Evolutionary conservation across 1,140 invertebrate genomes (phyloP).

Genomic region (Drosophila sucinea): DNA sequence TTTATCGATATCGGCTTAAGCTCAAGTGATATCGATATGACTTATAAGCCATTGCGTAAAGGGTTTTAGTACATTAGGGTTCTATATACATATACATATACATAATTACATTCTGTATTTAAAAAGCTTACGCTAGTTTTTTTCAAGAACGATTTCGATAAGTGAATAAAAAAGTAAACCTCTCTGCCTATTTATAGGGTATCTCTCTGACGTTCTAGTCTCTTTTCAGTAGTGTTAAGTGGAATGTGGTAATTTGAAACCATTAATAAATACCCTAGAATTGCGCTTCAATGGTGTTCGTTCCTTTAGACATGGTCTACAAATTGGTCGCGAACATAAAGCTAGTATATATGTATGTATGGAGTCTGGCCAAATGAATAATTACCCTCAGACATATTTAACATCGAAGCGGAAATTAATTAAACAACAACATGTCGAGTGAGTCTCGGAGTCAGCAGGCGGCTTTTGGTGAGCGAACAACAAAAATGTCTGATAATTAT

Average conservation of each 20-base stretch:
- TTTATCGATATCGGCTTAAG: too few species aligned
- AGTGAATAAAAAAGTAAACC: too few species aligned
- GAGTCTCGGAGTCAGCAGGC: conserved; percentile 15
- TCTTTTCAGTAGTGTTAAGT: too few species aligned
- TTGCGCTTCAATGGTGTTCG: neutral
- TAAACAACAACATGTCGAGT: conserved; percentile 38
- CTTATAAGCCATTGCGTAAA: too few species aligned
- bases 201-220: too few species aligned
- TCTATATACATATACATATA: too few species aligned
- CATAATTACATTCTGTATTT: too few species aligned
- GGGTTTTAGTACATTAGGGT: too few species aligned
- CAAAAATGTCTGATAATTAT: conserved; percentile 75
- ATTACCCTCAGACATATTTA: conserved; percentile 38
- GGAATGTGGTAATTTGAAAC: neutral
- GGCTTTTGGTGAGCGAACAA: conserved; percentile 40
- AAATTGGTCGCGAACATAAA: conserved; percentile 31
- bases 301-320: conserved; percentile 20
- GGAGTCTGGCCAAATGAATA: conserved; percentile 46
- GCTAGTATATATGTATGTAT: neutral
- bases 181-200: too few species aligned
- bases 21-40: too few species aligned
- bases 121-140: too few species aligned
- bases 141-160: too few species aligned
- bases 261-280: conserved; percentile 2
- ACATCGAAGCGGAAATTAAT: conserved; percentile 64